Base-by-base conservation (phyloP, 2,797 vertebrate species). In the Arctocebus calabarensis region DNA sequence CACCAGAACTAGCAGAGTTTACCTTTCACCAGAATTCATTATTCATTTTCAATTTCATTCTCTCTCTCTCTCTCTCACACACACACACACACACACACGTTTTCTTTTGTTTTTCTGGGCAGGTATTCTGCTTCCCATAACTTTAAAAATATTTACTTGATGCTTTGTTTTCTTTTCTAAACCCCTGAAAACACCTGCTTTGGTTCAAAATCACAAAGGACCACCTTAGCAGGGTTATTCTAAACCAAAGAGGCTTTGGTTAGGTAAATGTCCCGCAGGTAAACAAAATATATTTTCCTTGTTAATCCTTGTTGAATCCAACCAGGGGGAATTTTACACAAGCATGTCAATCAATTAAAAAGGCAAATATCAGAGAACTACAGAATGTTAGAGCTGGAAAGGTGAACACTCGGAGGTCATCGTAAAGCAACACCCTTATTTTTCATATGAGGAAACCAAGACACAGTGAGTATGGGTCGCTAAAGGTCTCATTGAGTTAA, bases 201-300 rank as follows among this genome's bases (percentile, higher is more conserved):
- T 96, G 64, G 34, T 52, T 79, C n/a, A 82, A 94, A 96, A 75
- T 61, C 66, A 90, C 48, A 95, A 75, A 4, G 13, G 29, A 43
- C 10, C 77, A 23, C n/a, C 84, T 86, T 85, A 94, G 5, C 14
- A 86, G 59, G 7, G 20, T 40, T 71, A 48, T 91, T 93, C 75
- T 84, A 93, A 95, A 64, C 40, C 59, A 93, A 94, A 77, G 64
- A 93, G 37, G 3, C 25, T 95, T 92, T 12, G 7, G 6, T 70
- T 90, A 94, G 17, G 55, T 84, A 94, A 96, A 93, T 88, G 89
- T 90, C 59, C 11, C 87, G 91, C 77, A 93, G 81, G 62, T 89
- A 93, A 97, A 92, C 88, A 95, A 88, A 89, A 62, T 82, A 23
- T n/a, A 82, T 95, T 96, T 97, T 93, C 84, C 57, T 11, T 93